Evolutionary conservation across 1,140 invertebrate genomes (phyloP), one percentile per base, ranked within the genome.

Genomic region (Apis florea): DNA sequence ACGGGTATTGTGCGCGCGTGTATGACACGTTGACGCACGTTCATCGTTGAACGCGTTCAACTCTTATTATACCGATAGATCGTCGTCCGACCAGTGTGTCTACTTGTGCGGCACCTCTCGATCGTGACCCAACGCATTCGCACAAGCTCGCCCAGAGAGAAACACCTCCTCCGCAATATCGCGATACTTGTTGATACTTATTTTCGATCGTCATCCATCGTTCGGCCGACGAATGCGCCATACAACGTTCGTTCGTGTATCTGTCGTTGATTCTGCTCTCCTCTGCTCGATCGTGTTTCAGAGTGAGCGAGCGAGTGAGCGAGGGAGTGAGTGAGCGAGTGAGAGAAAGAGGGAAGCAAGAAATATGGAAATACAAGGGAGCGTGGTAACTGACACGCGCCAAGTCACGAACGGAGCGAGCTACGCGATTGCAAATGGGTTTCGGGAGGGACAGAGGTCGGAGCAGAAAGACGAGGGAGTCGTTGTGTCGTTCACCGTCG

Each of bases 401-500:
- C 69, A 12, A 71, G 26, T 31, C 26, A 58, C 70, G 53, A n/a
- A 40, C 49, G 11, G 21, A 59, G 8, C 82, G 76, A 70, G 61
- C 59, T 47, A n/a, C 54, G 72, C 49, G 71, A 56, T 31, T 63
- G 72, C 64, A 19, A 67, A 71, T 13, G 24, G 10, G 66, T 11
- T 61, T 40, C 17, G 15, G 58, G 53, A 54, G 13, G 19, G 15
- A 13, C 6, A 17, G 51, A 40, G 51, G 24, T 54, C 64, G 54
- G 40, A 47, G 51, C 31, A 13, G 49, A 64, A 54, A 74, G 64
- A 15, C 15, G 40, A 9, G 40, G 21, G 26, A 56, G 49, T 76
- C 31, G 63, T 58, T 13, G 79, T 70, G 80, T 75, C 79, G 83
- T 58, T 80, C 58, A 66, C 72, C 88, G 79, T 85, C 85, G 88